A percentile compares a stretch with the other conserved stretches of the same genome.
Evolutionary conservation across 2,888 invertebrate genomes (phyloP).

Genomic region (Phortica magna): DNA sequence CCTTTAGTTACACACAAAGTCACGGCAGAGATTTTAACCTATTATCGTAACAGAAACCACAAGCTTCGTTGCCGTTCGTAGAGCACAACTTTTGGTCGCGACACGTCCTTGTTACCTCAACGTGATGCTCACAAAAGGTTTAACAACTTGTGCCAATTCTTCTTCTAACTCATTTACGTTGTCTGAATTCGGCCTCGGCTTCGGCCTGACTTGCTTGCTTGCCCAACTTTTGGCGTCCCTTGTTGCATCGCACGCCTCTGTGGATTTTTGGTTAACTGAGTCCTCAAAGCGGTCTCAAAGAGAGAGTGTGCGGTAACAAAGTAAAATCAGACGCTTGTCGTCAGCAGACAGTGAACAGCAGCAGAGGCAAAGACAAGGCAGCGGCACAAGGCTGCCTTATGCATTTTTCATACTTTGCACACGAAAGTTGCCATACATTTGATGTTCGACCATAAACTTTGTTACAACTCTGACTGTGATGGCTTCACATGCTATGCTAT

Average conservation of each 20-base stretch:
- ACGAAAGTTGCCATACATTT: slow-evolving; percentile 61
- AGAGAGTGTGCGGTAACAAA: slow-evolving; percentile 35
- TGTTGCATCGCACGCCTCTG: slow-evolving; percentile 44
- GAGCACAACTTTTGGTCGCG: slow-evolving; percentile 59
- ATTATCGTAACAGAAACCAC: slow-evolving; percentile 24
- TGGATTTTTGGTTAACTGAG: slow-evolving; percentile 61
- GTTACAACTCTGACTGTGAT: slow-evolving; percentile 25
- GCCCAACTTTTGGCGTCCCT: slow-evolving; percentile 42
- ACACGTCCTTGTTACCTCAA: slow-evolving; percentile 59
- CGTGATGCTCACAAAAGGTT: slow-evolving; percentile 60
- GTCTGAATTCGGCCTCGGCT: slow-evolving; percentile 32
- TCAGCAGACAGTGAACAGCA: slow-evolving; percentile 43
- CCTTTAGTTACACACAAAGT: slow-evolving; percentile 1
- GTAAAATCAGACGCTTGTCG: slow-evolving; percentile 55
- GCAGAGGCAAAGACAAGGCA: neutral
- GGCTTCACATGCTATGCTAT: neutral
- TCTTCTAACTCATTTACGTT: slow-evolving; percentile 46
- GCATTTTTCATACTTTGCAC: slow-evolving; percentile 51
- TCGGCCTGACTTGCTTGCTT: slow-evolving; percentile 7
- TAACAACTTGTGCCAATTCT: slow-evolving; percentile 54
- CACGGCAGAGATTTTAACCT: slow-evolving; percentile 13
- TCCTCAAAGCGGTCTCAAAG: slow-evolving; percentile 55
- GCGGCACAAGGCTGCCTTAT: slow-evolving; percentile 23
- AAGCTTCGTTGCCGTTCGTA: slow-evolving; percentile 36
- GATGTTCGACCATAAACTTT: slow-evolving; percentile 67